Percentiles rank a stretch among this genome's conserved stretches.
These are phyloP conservation scores for Drosophila anceps DNA, from an alignment of 2,888 invertebrate species.

Conservation along the genomic window DNA sequence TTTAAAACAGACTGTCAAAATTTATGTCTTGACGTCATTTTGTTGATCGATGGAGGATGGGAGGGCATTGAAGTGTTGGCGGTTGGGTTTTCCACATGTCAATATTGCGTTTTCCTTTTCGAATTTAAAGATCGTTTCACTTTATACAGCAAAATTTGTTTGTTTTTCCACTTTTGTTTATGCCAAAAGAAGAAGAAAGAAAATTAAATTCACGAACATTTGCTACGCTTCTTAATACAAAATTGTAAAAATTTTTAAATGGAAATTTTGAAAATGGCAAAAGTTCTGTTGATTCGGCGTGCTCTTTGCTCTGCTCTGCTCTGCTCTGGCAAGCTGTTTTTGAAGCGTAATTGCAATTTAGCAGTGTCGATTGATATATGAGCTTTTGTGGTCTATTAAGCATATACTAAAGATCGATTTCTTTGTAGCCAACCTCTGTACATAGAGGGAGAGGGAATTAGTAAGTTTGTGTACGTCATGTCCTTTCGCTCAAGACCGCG, in stretches of 20 bases:
- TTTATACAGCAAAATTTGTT: slow-evolving; percentile 56
- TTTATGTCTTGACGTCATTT: slow-evolving; percentile 77
- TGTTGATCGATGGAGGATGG: slow-evolving; percentile 33
- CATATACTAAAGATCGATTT: slow-evolving; percentile 16
- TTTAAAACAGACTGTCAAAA: slow-evolving; percentile 71
- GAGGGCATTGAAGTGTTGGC: neutral
- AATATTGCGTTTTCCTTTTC: slow-evolving; percentile 72
- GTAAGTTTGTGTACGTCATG: slow-evolving; percentile 64
- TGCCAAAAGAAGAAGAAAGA: slow-evolving; percentile 51
- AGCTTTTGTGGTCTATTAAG: slow-evolving; percentile 23
- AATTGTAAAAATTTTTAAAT: slow-evolving; percentile 33
- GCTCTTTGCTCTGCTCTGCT: neutral
- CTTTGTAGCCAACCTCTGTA: slow-evolving; percentile 29
- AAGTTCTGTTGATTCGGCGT: neutral
- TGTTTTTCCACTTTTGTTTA: slow-evolving; percentile 73
- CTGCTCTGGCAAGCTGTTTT: slow-evolving; percentile 17
- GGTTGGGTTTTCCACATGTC: slow-evolving; percentile 67
- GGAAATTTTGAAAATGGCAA: slow-evolving; percentile 23
- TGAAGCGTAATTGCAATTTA: slow-evolving; percentile 46
- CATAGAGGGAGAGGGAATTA: slow-evolving; percentile 5
- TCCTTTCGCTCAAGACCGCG: slow-evolving; percentile 85
- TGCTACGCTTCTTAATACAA: slow-evolving; percentile 24
- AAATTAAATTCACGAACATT: slow-evolving; percentile 57
- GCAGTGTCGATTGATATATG: slow-evolving; percentile 41
- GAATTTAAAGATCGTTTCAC: slow-evolving; percentile 45